Evolutionary conservation across 2,888 invertebrate species (phyloP).

Genomic region (Agrilus biguttatus): DNA sequence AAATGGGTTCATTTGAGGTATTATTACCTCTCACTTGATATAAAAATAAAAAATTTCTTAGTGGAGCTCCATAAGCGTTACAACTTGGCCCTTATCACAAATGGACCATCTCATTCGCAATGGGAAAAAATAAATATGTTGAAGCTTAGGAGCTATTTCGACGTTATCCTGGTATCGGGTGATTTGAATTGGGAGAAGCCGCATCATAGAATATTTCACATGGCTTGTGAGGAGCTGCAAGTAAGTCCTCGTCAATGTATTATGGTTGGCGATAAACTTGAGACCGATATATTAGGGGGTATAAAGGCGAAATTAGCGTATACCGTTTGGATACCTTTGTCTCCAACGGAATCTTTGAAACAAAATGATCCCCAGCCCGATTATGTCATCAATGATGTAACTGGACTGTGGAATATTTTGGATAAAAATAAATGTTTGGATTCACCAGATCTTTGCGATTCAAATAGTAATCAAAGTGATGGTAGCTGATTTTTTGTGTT

Average conservation of each 20-base stretch:
- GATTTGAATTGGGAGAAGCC: slow-evolving; percentile 82
- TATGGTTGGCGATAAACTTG: slow-evolving; percentile 80
- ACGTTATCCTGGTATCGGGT: slow-evolving; percentile 67
- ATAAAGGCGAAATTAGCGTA: slow-evolving; percentile 56
- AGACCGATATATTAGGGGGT: slow-evolving; percentile 78
- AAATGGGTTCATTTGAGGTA: slow-evolving; percentile 71
- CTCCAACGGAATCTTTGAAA: slow-evolving; percentile 23
- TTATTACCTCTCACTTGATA: slow-evolving; percentile 53
- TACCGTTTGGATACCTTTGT: slow-evolving; percentile 67
- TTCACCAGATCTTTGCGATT: neutral
- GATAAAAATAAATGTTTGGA: slow-evolving; percentile 28
- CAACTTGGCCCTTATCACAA: slow-evolving; percentile 67
- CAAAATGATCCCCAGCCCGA: slow-evolving; percentile 38
- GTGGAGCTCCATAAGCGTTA: slow-evolving; percentile 57
- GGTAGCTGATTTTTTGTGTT: neutral
- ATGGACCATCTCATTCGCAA: slow-evolving; percentile 74
- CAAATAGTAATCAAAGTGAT: neutral
- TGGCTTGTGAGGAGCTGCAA: slow-evolving; percentile 61
- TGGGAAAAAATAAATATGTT: slow-evolving; percentile 75
- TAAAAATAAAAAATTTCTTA: slow-evolving; percentile 55
- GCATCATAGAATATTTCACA: slow-evolving; percentile 64
- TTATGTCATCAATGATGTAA: slow-evolving; percentile 49
- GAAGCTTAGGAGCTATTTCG: slow-evolving; percentile 57
- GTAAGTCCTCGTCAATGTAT: slow-evolving; percentile 63
- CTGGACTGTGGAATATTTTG: slow-evolving; percentile 45